Evolutionary conservation across 2,888 invertebrate species (phyloP), one percentile per base, ranked within the genome.

Genomic region (Ormyrus rosae): DNA sequence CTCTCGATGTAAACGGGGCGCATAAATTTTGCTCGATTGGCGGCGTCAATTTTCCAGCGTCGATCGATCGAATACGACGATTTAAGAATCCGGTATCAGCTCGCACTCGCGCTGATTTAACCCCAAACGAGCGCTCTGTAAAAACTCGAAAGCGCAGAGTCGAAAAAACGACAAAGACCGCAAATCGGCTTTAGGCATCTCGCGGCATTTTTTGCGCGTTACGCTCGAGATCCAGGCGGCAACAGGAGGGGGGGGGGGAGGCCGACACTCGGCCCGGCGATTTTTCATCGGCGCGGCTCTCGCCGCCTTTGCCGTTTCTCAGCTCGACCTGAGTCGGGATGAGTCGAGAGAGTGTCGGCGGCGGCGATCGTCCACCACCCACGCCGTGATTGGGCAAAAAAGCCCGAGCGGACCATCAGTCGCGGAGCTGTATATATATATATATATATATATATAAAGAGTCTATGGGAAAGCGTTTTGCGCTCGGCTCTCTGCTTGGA

Each of bases 351-450:
- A 46, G 45, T 11, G 64, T 10, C 73, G 69, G 51, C 56, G 51
- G 51, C 58, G 51, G 56, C 58, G 58, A 51, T 63, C 55, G 11
- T 50, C 70, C 80, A 70, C 80, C 80, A 80, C 80, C 80, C 80
- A 76, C 80, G 80, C 76, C 9, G 76, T 48, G 53, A 63, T 69
- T 19, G 61, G 46, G 34, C 80, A 68, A 76, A 76, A 80, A 80
- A 50, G 13, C 0, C 46, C 5, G 11, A 19, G 56, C 46, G 34
- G 69, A 51, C 51, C 69, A 74, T 79, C 64, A 70, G 50, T 46
- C 46, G 61, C 53, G 53, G 45, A 50, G 65, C 34, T 34, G 34
- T 34, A 34, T 34, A 13, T 13, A 13, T 13, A 13, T 13, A 13
- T 13, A 13, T 13, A 13, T 13, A 34, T 34, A 34, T 34, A 34